Base-by-base conservation (phyloP, 1,140 invertebrate species). In the Drosophila triauraria region DNA sequence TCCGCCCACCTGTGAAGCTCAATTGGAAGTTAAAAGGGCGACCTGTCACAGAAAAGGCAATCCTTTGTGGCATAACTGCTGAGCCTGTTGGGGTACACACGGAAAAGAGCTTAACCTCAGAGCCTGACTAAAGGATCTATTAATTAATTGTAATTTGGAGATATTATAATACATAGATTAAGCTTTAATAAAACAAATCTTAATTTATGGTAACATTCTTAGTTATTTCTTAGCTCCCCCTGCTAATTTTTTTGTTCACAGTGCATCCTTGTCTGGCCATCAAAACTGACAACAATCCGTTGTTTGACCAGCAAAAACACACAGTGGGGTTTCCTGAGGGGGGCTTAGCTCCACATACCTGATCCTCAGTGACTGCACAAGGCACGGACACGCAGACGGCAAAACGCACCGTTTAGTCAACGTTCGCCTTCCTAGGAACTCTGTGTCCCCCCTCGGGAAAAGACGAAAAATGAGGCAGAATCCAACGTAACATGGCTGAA, bases 241-340 rank as follows among this genome's bases (percentile, higher is more conserved):
- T 35, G 30, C 3, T 9, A 3, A 35, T 10, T 25, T 12, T 12
- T 3, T 10, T 40, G 12, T 57, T 57, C 3, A 9, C 30, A 65
- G 62, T 65, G 57, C 60, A 27, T 17, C 38, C 38, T 59, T 27
- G 17, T 59, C 38, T 50, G 65, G 44, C 72, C 65, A 81, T 78
- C 75, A 78, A 65, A 78, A 62, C 82, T 62, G 74, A 81, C 78
- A 86, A 82, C 71, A 82, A 70, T 63, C 60, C 68, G 38, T 48
- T 76, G 70, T 63, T 74, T 59, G 75, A 57, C 54, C 50, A 75
- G 51, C 43, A 64, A 62, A 51, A 42, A 47, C 44, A 63, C 58
- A 47, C n/a, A 44, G 46, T 25, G 44, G 46, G 13, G 43, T n/a
- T 6, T 2, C 12, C 9, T 15, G 17, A 13, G 30, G 56, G 38